Evolutionary conservation across 1,140 invertebrate genomes (phyloP), one percentile per base, ranked within the genome.

Genomic region (Sycophila sp.): DNA sequence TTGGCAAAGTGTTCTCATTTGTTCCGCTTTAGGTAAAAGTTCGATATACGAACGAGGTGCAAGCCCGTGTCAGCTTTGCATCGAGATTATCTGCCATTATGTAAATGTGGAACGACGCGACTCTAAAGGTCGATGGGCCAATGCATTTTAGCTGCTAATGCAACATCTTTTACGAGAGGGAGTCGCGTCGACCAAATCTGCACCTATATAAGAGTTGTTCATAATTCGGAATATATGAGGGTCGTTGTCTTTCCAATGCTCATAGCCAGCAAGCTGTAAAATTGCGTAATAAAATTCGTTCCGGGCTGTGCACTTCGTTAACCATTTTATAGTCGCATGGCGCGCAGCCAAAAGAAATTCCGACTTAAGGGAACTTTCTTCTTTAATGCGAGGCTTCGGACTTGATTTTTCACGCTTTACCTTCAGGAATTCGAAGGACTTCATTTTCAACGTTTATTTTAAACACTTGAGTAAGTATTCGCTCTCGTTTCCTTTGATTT

Each of bases 41-140:
- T 58, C 55, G 56, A 59, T 59, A 59, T 15, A 17, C 22, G 47
- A 49, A 49, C 19, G 56, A 59, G 34, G 56, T 6, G 49, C 32
- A 59, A 59, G 56, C 56, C 34, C 34, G 32, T n/a, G 32, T 40
- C 32, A 26, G 56, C 56, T 59, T 59, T 59, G 34, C 56, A 59
- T 59, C 56, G 36, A 59, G 34, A 59, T 59, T 59, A 59, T 59
- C 56, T 59, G 34, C 56, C 13, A 59, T 59, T 38, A 59, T 59
- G 56, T 59, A 59, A 59, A 59, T 38, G 36, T 38, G 8, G 30
- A 17, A 24, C 55, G 55, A 19, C 8, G 24, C 55, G 55, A 4
- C 17, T 5, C 22, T 4, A 56, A 56, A 56, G 55, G 8, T 24
- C 11, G 34, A 22, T 15, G 36, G 19, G 56, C 13, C 22, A 10